These are phyloP conservation scores for Tetramorium parvispinum DNA, from an alignment of 1,140 invertebrate species.

Conservation along the genomic window DNA sequence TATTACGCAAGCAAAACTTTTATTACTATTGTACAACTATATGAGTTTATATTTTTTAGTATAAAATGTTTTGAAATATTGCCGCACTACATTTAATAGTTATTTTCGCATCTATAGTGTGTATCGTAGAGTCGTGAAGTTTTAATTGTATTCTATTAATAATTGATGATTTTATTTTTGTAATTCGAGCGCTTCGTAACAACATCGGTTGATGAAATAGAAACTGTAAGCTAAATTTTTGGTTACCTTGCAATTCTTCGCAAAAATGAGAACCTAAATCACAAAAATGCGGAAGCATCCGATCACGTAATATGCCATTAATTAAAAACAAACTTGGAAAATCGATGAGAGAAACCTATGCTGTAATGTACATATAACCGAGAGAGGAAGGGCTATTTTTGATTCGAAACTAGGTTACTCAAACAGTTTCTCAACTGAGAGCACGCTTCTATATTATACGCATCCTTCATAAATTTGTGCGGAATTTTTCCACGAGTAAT, in stretches of 20 bases:
- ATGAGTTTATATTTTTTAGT: not conserved
- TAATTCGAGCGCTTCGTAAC: not conserved
- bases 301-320: not conserved
- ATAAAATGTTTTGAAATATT: not conserved
- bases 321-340: not conserved
- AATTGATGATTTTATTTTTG: not conserved
- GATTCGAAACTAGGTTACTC: constrained; percentile 73
- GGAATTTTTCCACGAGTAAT: constrained; percentile 1
- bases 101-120: not conserved
- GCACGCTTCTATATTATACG: constrained; percentile 50
- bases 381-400: constrained; percentile 65
- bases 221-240: not conserved
- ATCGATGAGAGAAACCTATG: not conserved
- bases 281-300: not conserved
- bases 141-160: not conserved
- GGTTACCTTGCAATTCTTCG: not conserved
- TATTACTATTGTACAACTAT: not conserved
- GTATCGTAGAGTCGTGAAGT: not conserved
- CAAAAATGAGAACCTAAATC: not conserved
- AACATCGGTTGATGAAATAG: not conserved
- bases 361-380: constrained; percentile 2
- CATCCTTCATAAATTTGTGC: constrained; percentile 23
- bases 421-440: constrained; percentile 59
- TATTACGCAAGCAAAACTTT: not conserved
- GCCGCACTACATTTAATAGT: not conserved